Percentiles rank a stretch among this genome's conserved stretches.
phyloP scores from a whole-genome alignment of 1,140 invertebrate species.

The Halyomorpha halys region DNA sequence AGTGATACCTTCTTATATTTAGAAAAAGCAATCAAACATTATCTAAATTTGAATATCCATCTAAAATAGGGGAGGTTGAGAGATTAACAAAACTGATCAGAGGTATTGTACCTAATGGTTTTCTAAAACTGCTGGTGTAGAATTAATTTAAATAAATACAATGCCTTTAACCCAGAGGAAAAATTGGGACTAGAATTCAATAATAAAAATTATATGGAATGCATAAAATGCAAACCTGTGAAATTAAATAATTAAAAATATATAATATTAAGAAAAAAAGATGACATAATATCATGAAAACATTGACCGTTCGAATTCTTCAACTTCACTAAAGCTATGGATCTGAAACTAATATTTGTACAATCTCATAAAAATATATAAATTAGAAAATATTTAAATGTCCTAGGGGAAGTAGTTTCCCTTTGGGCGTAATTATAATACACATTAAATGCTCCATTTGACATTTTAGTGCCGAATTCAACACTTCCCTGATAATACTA shows the following conservation, averaged over 20 bases:
- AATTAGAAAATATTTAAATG: conserved; percentile 19
- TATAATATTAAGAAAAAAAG: conserved; percentile 2
- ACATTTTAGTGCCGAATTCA: neutral
- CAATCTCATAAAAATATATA: conserved; percentile 18
- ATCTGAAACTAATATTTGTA: conserved; percentile 12
- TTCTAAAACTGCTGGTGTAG: neutral
- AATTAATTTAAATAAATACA: neutral
- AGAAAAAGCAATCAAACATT: neutral
- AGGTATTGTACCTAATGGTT: no score
- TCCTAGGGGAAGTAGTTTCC: neutral
- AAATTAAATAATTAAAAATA: conserved; percentile 6
- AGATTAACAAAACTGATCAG: no score
- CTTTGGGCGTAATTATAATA: neutral
- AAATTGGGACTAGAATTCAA: conserved; percentile 11
- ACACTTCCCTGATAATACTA: neutral
- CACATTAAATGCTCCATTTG: conserved; percentile 7
- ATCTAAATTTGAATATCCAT: neutral
- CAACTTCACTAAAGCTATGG: neutral
- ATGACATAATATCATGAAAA: neutral
- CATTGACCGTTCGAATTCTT: neutral
- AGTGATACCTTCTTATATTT: conserved; percentile 2
- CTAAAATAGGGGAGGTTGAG: no score
- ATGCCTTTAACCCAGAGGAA: conserved; percentile 1
- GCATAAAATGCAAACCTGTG: conserved; percentile 1
- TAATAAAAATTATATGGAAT: neutral